Evolutionary conservation across 2,113 vertebrate genomes (phyloP).

Genomic region (Archilochus colubris): DNA sequence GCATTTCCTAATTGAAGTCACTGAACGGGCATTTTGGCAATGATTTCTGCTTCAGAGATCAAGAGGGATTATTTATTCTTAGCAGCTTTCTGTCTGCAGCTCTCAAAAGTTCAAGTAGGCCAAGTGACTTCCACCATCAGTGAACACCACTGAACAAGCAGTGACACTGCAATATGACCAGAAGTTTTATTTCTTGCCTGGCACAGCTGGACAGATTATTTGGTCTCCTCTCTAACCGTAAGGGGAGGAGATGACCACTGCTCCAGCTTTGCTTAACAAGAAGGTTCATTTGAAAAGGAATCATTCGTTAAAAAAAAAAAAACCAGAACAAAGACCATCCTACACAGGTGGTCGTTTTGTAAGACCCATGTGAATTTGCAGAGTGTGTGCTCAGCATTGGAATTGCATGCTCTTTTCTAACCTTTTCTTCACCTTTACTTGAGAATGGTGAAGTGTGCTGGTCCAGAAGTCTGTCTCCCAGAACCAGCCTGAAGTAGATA

Average conservation of each 20-base stretch:
- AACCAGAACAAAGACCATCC: too few species aligned
- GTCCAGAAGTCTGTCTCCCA: neutral
- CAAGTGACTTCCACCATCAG: neutral
- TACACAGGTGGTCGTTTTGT: neutral
- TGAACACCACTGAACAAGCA: neutral
- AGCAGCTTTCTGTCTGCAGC: conserved; percentile 6
- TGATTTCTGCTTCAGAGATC: conserved; percentile 59
- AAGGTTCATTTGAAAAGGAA: neutral
- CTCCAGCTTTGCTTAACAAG: neutral
- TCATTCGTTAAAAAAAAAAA: neutral
- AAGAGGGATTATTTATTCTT: conserved; percentile 41
- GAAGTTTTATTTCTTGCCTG: neutral
- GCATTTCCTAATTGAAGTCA: conserved; percentile 58
- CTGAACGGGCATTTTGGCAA: conserved; percentile 45
- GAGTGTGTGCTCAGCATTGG: neutral
- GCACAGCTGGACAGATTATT: neutral
- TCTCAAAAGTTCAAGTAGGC: conserved; percentile 32
- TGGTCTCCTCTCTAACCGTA: neutral
- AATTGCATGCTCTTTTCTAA: neutral
- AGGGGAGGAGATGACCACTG: neutral
- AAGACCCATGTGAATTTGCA: neutral
- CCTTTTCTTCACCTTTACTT: neutral
- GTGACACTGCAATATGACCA: neutral
- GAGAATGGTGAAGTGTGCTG: neutral
- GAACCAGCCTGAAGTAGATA: neutral